Evolutionary conservation across 2,888 invertebrate genomes (phyloP).

Genomic region (Thysanoteuthis rhombus): DNA sequence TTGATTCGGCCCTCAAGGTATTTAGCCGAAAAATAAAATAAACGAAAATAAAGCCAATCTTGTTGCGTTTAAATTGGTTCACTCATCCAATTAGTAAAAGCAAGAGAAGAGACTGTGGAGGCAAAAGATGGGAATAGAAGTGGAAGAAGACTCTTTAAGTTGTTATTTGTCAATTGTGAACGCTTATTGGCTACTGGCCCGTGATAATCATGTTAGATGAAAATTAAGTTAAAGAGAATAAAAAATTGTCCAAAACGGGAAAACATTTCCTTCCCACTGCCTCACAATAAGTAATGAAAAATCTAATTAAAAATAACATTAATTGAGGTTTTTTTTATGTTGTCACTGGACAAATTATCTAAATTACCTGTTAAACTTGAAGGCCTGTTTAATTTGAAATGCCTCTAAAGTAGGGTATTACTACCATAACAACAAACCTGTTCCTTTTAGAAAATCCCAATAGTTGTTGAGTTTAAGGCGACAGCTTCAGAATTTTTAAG

Average conservation of each 20-base stretch:
- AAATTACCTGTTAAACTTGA: neutral
- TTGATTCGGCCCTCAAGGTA: neutral
- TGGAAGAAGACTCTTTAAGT: too few relatives aligned
- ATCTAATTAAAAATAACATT: neutral
- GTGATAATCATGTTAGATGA: neutral
- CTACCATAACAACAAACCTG: neutral
- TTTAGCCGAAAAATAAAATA: neutral
- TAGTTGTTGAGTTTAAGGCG: too few relatives aligned
- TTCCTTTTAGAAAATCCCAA: too few relatives aligned
- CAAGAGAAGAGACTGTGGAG: neutral
- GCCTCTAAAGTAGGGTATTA: neutral
- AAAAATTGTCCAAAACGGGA: neutral
- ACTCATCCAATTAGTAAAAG: neutral
- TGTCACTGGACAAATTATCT: neutral
- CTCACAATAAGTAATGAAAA: neutral
- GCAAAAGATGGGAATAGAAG: too few relatives aligned
- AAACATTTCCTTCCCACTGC: neutral
- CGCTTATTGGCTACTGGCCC: neutral
- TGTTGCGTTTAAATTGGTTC: neutral
- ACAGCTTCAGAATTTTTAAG: too few relatives aligned
- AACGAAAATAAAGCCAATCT: neutral
- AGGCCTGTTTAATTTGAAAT: neutral
- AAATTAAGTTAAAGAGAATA: neutral
- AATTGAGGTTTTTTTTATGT: neutral
- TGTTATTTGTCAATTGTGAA: neutral